Conservation (phyloP, 2,797 vertebrate species). For the Hydrocynus forskahlii region DNA sequence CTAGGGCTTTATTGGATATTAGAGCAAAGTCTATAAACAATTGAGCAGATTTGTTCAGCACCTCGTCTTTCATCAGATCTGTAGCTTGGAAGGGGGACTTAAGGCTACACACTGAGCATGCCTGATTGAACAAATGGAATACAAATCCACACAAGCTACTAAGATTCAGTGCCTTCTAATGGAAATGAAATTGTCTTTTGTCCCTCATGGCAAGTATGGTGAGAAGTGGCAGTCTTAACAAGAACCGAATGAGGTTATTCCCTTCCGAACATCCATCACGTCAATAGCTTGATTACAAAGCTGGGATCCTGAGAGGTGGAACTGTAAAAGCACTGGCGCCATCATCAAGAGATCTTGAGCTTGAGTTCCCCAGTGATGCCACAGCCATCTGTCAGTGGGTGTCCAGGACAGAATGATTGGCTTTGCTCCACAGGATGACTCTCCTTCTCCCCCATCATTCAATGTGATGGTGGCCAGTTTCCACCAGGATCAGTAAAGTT, state of each 20-base stretch:
- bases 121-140: neutral
- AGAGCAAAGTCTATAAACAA: conserved; percentile 14
- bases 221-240: neutral
- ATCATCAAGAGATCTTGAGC: too few species aligned
- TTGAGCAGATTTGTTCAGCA: neutral
- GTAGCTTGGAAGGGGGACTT: neutral
- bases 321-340: too few species aligned
- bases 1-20: neutral
- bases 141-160: neutral
- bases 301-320: too few species aligned
- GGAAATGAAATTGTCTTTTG: neutral
- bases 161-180: neutral
- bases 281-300: too few species aligned
- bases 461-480: too few species aligned
- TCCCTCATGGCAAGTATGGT: neutral
- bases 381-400: too few species aligned
- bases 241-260: neutral
- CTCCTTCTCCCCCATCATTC: too few species aligned
- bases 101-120: neutral
- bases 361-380: too few species aligned
- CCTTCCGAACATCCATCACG: neutral
- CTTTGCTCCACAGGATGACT: too few species aligned
- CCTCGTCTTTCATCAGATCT: neutral
- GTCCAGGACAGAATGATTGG: too few species aligned
- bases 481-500: too few species aligned